phyloP scores from a whole-genome alignment of 2,797 vertebrate species.

The Gambelia wislizenii region DNA sequence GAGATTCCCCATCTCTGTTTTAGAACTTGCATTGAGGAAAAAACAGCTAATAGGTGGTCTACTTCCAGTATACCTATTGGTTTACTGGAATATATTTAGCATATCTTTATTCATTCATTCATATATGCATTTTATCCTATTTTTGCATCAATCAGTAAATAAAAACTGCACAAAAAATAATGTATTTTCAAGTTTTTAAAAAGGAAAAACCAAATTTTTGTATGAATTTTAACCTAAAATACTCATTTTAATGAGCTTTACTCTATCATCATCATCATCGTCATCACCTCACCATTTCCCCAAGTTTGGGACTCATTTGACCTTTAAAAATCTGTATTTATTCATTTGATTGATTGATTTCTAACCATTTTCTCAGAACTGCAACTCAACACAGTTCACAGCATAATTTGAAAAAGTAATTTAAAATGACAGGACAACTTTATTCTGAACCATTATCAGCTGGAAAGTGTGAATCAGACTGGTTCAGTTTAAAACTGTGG shows the following conservation, averaged over 20 bases:
- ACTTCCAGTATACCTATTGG: too few species aligned
- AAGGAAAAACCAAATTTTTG: not conserved
- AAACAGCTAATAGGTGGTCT: not conserved
- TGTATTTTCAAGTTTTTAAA: not conserved
- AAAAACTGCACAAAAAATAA: not conserved
- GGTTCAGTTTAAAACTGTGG: not conserved
- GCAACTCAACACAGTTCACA: too few species aligned
- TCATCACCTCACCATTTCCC: too few species aligned
- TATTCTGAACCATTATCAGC: too few species aligned
- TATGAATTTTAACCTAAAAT: not conserved
- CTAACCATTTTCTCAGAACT: too few species aligned
- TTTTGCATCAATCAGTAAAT: not conserved
- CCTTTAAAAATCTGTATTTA: too few species aligned
- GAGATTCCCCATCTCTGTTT: not conserved
- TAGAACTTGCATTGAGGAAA: not conserved
- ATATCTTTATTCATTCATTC: not conserved
- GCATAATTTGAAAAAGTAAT: too few species aligned
- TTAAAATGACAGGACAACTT: too few species aligned
- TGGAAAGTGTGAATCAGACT: not conserved
- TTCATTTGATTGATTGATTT: too few species aligned
- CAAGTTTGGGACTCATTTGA: too few species aligned
- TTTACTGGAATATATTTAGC: too few species aligned
- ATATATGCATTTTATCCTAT: not conserved
- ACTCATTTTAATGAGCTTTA: not conserved
- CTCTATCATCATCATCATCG: not conserved